A percentile compares a stretch with the other conserved stretches of the same genome.
These are phyloP conservation scores for Drosophila obscura DNA, from an alignment of 1,140 invertebrate species.

Conservation along the genomic window DNA sequence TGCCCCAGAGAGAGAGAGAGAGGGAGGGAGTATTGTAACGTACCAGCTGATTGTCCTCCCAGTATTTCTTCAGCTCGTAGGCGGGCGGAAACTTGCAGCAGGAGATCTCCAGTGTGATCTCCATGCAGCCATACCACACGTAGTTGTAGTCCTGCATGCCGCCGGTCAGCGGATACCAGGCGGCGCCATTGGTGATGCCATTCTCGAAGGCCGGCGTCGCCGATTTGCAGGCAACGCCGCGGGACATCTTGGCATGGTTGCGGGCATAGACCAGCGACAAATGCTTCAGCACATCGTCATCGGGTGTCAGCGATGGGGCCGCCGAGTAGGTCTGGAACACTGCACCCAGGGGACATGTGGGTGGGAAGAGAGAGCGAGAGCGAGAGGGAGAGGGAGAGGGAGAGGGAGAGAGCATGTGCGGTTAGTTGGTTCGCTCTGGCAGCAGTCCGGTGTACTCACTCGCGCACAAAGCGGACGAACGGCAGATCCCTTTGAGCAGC, in stretches of 20 bases:
- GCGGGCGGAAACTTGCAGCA: slow-evolving; percentile 98
- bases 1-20: slow-evolving; percentile 67
- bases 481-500: slow-evolving; percentile 89
- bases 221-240: slow-evolving; percentile 91
- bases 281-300: slow-evolving; percentile 97
- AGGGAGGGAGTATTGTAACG: slow-evolving; percentile 56
- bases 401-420: slow-evolving; percentile 22
- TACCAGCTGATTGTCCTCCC: slow-evolving; percentile 96
- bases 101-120: slow-evolving; percentile 98
- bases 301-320: slow-evolving; percentile 92
- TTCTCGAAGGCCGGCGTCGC: slow-evolving; percentile 90
- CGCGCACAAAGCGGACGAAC: slow-evolving; percentile 91
- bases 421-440: slow-evolving; percentile 43
- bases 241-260: slow-evolving; percentile 94
- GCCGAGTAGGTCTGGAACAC: slow-evolving; percentile 92
- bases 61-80: slow-evolving; percentile 93
- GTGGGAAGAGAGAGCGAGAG: slow-evolving; percentile 37
- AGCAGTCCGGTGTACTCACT: slow-evolving; percentile 85
- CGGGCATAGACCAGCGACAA: slow-evolving; percentile 94
- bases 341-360: slow-evolving; percentile 87
- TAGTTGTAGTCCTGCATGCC: slow-evolving; percentile 99
- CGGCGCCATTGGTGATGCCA: slow-evolving; percentile 96
- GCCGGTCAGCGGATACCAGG: slow-evolving; percentile 95
- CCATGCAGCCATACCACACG: slow-evolving; percentile 98
- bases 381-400: slow-evolving; percentile 44